phyloP scores from a whole-genome alignment of 2,888 invertebrate genomes.

The Pachymerium ferrugineum region DNA sequence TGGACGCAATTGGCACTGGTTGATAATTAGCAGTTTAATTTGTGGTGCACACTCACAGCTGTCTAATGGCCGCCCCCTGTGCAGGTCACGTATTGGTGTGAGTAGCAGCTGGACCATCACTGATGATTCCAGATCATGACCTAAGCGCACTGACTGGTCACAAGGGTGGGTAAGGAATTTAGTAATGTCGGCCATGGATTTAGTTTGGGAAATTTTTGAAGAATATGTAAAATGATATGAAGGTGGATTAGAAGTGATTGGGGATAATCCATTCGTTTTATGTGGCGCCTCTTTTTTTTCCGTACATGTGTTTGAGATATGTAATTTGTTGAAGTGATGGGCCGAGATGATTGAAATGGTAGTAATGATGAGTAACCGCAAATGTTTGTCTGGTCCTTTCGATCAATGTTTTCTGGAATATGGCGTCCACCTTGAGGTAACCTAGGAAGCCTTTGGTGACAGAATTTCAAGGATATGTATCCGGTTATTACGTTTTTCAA shows the following conservation, averaged over 20 bases:
- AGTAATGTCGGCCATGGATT: conserved; percentile 23
- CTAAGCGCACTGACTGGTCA: conserved; percentile 19
- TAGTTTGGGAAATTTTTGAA: neutral
- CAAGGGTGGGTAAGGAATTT: conserved; percentile 22
- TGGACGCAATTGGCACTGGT: no score
- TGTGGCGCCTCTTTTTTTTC: no score
- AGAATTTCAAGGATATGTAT: conserved; percentile 16
- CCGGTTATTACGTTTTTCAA: neutral
- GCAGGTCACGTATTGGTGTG: conserved; percentile 24
- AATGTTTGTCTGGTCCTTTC: no score
- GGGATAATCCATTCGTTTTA: no score
- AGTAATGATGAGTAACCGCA: no score
- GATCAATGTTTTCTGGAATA: no score
- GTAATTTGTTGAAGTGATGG: no score
- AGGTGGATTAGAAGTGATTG: neutral
- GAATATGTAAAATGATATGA: neutral
- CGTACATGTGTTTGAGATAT: no score
- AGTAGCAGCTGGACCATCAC: conserved; percentile 24
- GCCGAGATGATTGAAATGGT: no score
- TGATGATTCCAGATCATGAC: conserved; percentile 27
- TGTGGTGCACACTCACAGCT: neutral
- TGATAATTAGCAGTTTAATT: no score
- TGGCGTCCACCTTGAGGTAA: no score
- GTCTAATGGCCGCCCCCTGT: neutral
- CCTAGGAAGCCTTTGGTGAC: no score